Conservation (phyloP, 2,888 invertebrate genomes). For the Troides helena region DNA sequence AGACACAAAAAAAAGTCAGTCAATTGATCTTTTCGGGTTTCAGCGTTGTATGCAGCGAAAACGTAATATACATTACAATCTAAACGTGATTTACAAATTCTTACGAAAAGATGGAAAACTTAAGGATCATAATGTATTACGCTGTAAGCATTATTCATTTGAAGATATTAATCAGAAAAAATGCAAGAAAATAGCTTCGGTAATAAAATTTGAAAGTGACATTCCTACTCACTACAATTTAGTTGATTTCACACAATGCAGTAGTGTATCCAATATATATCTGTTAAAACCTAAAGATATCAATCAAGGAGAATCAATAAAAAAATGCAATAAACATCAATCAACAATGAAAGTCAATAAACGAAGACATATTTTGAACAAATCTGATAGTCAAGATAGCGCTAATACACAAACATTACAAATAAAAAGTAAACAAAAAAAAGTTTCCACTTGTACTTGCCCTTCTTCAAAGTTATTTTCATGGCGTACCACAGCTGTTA, state of each 20-base stretch:
- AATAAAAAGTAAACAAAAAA: conserved; percentile 20
- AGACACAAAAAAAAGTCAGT: conserved; percentile 10
- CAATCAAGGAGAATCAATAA: conserved; percentile 4
- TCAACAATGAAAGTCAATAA: conserved; percentile 12
- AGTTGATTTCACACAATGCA: conserved; percentile 24
- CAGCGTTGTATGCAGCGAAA: conserved; percentile 18
- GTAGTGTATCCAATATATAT: conserved; percentile 21
- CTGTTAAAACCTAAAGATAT: conserved; percentile 21
- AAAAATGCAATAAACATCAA: not conserved
- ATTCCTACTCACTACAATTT: conserved; percentile 23
- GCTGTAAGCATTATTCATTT: conserved; percentile 25
- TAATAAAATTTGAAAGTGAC: conserved; percentile 11
- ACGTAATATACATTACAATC: conserved; percentile 24
- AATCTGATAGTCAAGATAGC: conserved; percentile 2
- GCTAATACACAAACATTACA: conserved; percentile 5
- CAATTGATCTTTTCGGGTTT: conserved; percentile 25
- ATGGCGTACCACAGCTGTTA: conserved; percentile 31
- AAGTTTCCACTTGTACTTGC: conserved; percentile 4
- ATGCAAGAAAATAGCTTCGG: conserved; percentile 21
- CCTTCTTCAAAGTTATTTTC: conserved; percentile 3
- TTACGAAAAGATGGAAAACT: conserved; percentile 15
- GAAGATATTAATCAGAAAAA: conserved; percentile 19
- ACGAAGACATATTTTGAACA: conserved; percentile 25
- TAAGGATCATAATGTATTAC: conserved; percentile 18
- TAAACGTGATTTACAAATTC: conserved; percentile 28